Evolutionary conservation across 1,140 invertebrate species (phyloP).

Genomic region (Pteromalus puparum): DNA sequence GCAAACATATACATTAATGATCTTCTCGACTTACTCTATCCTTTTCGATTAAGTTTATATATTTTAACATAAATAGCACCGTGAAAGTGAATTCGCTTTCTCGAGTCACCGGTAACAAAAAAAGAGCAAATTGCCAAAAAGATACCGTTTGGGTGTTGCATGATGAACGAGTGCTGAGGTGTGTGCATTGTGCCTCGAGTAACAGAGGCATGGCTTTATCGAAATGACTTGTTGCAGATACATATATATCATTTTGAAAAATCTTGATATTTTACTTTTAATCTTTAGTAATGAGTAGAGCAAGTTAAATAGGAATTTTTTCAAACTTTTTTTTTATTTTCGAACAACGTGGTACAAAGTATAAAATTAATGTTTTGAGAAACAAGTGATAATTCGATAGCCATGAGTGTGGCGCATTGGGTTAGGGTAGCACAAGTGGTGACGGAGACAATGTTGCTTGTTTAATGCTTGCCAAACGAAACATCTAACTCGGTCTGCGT

Average conservation of each 20-base stretch:
- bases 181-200: constrained; percentile 59
- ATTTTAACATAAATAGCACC: constrained; percentile 37
- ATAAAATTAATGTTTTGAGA: background rate
- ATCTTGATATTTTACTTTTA: background rate
- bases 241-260: background rate
- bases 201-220: constrained; percentile 45
- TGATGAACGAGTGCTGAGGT: constrained; percentile 61
- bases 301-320: background rate
- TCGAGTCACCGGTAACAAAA: constrained; percentile 45
- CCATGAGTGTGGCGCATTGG: constrained; percentile 64
- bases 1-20: constrained; percentile 47
- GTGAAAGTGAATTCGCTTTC: constrained; percentile 46
- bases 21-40: constrained; percentile 42
- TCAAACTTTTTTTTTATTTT: background rate
- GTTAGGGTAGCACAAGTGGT: constrained; percentile 74
- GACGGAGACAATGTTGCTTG: constrained; percentile 76
- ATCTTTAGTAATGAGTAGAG: background rate
- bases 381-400: constrained; percentile 47
- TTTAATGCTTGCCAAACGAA: constrained; percentile 76
- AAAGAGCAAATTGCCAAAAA: constrained; percentile 46
- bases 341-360: constrained; percentile 1
- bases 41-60: constrained; percentile 31
- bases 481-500: constrained; percentile 74
- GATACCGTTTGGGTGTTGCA: constrained; percentile 56
- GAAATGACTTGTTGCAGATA: constrained; percentile 40